Evolutionary conservation across 2,888 invertebrate genomes (phyloP).

Genomic region (Campaea margaritaria): DNA sequence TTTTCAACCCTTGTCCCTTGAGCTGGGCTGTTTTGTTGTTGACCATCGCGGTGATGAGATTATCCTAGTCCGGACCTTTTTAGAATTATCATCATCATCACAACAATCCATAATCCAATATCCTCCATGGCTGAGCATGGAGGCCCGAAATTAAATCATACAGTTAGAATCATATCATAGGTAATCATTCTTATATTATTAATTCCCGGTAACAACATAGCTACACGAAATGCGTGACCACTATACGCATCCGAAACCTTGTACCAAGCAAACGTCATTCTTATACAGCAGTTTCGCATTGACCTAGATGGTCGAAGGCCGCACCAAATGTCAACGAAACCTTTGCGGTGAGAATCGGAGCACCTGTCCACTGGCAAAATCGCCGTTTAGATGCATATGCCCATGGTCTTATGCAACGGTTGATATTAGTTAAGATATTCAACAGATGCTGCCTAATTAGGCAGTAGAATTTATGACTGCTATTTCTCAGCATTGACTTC

Average conservation of each 20-base stretch:
- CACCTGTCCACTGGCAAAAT: slow-evolving; percentile 58
- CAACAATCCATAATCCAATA: too few relatives aligned
- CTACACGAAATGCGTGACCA: background rate
- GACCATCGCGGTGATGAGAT: too few relatives aligned
- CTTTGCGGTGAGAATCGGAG: slow-evolving; percentile 73
- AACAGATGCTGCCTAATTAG: background rate
- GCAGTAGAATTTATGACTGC: too few relatives aligned
- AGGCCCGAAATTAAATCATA: too few relatives aligned
- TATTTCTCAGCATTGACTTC: too few relatives aligned
- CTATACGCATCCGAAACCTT: slow-evolving; percentile 7
- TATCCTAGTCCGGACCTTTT: too few relatives aligned
- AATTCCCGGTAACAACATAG: background rate
- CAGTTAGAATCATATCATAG: too few relatives aligned
- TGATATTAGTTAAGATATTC: background rate
- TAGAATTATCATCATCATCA: background rate
- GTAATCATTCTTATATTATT: too few relatives aligned
- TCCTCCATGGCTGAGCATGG: too few relatives aligned
- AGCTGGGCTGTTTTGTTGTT: too few relatives aligned
- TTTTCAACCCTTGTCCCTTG: too few relatives aligned
- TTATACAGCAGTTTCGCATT: slow-evolving; percentile 50
- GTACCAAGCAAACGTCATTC: slow-evolving; percentile 7
- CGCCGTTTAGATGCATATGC: slow-evolving; percentile 40
- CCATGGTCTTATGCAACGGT: slow-evolving; percentile 10
- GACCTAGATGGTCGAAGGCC: slow-evolving; percentile 74
- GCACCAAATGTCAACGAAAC: slow-evolving; percentile 76